Conservation (phyloP, 2,113 vertebrate species). For the Illadopsis cleaveri region DNA sequence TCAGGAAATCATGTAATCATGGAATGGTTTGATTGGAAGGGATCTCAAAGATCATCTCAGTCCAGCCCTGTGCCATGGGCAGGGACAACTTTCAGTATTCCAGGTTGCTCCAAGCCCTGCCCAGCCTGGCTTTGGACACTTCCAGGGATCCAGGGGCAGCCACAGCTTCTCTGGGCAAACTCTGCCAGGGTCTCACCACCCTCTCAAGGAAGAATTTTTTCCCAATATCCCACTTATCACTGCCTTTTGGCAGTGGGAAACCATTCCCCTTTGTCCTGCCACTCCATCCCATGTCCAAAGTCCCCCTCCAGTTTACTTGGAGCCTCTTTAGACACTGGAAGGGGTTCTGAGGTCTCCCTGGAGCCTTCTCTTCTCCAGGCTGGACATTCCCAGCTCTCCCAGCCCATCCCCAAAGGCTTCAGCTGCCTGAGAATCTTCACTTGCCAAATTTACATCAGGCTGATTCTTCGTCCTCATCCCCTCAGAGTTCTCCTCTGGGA, state of each 20-base stretch:
- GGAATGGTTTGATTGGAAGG: not conserved
- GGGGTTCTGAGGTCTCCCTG: accelerated
- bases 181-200: accelerated
- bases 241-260: accelerated
- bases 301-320: not conserved
- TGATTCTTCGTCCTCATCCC: not conserved
- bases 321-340: accelerated
- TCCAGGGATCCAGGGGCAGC: not conserved
- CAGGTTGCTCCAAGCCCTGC: not conserved
- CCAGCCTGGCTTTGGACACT: not conserved
- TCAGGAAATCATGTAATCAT: not conserved
- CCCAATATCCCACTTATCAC: not conserved
- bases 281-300: accelerated
- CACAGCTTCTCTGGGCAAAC: accelerated
- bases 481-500: not conserved
- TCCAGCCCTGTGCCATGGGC: accelerated
- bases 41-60: accelerated
- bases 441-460: not conserved
- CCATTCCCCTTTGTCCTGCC: accelerated
- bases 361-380: not conserved
- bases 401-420: not conserved
- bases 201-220: accelerated
- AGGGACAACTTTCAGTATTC: accelerated
- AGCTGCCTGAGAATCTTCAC: accelerated
- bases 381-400: not conserved